Conservation (phyloP, 2,797 vertebrate genomes). For the Pteronotus mesoamericanus region DNA sequence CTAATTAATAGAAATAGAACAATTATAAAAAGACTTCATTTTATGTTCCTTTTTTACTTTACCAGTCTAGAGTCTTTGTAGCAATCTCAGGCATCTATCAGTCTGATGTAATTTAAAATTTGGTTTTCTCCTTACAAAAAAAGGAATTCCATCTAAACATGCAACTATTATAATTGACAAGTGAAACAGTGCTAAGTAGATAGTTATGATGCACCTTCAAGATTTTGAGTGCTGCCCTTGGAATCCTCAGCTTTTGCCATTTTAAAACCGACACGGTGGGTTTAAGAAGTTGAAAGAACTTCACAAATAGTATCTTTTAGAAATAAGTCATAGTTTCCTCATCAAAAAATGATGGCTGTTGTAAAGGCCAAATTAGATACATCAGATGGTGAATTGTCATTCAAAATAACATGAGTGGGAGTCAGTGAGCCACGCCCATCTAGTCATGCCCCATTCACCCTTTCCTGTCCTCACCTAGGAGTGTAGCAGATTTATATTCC, state of each 20-base stretch:
- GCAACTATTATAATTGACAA: neutral
- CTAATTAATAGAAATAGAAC: constrained; percentile 68
- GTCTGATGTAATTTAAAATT: constrained; percentile 41
- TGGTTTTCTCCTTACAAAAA: constrained; percentile 48
- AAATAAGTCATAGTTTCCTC: neutral
- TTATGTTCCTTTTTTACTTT: constrained; percentile 14
- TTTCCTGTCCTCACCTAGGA: neutral
- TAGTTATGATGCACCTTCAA: neutral
- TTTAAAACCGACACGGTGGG: neutral
- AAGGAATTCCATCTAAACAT: constrained; percentile 47
- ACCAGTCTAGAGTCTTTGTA: constrained; percentile 25
- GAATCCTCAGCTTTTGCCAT: neutral
- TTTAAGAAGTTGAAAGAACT: neutral
- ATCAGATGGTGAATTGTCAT: neutral
- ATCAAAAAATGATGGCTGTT: neutral
- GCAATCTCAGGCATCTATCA: constrained; percentile 44
- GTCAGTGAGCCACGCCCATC: neutral
- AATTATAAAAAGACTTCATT: constrained; percentile 50
- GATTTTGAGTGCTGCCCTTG: neutral
- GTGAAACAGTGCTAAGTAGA: neutral
- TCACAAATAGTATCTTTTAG: neutral
- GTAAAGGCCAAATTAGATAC: neutral
- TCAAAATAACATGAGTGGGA: neutral
- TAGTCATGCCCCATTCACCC: neutral
- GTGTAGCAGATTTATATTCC: neutral